A percentile compares a stretch with the other conserved stretches of the same genome.
Conservation (phyloP, 2,113 vertebrate species). For the Oryzias curvinotus region DNA sequence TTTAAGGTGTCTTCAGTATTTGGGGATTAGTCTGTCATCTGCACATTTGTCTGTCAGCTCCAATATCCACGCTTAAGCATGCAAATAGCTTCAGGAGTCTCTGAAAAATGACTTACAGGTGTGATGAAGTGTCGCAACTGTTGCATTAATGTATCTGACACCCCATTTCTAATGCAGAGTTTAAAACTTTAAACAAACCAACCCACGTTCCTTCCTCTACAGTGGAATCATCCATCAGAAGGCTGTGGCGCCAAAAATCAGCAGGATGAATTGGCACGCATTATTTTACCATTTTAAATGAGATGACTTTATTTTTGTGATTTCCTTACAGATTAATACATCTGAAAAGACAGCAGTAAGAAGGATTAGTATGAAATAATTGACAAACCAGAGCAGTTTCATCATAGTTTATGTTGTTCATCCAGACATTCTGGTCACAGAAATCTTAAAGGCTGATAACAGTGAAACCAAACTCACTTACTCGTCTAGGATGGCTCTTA, state of each 20-base stretch:
- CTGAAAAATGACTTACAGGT: conserved; percentile 8
- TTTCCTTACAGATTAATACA: neutral
- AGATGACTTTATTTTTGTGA: too few species aligned
- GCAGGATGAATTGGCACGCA: neutral
- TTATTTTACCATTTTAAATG: too few species aligned
- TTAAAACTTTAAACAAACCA: conserved; percentile 1
- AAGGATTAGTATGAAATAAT: too few species aligned
- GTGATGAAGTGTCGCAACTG: conserved; percentile 7
- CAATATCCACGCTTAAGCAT: conserved; percentile 23
- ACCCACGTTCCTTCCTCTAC: neutral
- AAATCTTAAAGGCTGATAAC: too few species aligned
- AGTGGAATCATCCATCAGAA: neutral
- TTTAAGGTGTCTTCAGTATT: conserved; percentile 11
- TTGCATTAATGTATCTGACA: neutral
- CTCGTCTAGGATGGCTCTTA: too few species aligned
- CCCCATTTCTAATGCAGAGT: neutral
- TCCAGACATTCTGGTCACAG: too few species aligned
- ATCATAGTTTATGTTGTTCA: too few species aligned
- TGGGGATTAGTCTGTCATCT: conserved; percentile 43
- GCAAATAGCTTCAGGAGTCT: conserved; percentile 7
- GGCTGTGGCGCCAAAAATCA: neutral
- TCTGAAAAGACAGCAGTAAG: neutral
- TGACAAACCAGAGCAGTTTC: too few species aligned
- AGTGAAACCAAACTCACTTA: too few species aligned
- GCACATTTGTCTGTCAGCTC: conserved; percentile 13